These are phyloP conservation scores for Hedychridium roseum DNA, from an alignment of 2,888 invertebrate species.

Conservation along the genomic window DNA sequence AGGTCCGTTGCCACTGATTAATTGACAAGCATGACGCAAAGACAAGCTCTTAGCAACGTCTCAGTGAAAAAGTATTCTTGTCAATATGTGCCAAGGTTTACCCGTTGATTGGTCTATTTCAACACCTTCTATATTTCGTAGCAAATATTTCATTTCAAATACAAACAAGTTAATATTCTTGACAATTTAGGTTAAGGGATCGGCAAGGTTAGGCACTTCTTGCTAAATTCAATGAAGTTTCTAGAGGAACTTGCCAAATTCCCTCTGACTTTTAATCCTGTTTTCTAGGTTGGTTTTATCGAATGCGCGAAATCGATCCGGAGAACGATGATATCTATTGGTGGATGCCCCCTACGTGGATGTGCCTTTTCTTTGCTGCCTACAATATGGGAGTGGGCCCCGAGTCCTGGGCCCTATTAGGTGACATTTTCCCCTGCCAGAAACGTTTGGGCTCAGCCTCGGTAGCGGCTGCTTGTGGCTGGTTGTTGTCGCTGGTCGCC, in stretches of 20 bases:
- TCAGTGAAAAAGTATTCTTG: too few species aligned
- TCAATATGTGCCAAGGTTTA: too few species aligned
- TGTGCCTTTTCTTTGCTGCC: constrained; percentile 41
- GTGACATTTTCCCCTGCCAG: constrained; percentile 51
- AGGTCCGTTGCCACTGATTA: too few species aligned
- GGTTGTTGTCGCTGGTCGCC: constrained; percentile 44
- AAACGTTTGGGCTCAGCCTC: constrained; percentile 38
- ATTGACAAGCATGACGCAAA: too few species aligned
- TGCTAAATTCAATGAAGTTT: not conserved
- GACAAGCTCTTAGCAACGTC: too few species aligned
- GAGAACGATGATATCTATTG: constrained; percentile 49
- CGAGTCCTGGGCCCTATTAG: constrained; percentile 52
- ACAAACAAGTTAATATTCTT: too few species aligned
- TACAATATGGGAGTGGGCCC: constrained; percentile 55
- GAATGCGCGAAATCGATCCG: constrained; percentile 39
- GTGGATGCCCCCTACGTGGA: constrained; percentile 52
- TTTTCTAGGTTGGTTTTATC: constrained; percentile 47
- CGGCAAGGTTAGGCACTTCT: too few species aligned
- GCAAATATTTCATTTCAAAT: too few species aligned
- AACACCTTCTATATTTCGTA: too few species aligned
- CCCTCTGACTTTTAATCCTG: not conserved
- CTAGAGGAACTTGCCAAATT: not conserved
- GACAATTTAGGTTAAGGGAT: too few species aligned
- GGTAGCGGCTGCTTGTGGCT: constrained; percentile 36
- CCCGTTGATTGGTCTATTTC: not conserved